Evolutionary conservation across 92 coral and sea anemone genomes (phyloP), one percentile per base, ranked within the genome.

Genomic region (Umimayanthus kanabou): DNA sequence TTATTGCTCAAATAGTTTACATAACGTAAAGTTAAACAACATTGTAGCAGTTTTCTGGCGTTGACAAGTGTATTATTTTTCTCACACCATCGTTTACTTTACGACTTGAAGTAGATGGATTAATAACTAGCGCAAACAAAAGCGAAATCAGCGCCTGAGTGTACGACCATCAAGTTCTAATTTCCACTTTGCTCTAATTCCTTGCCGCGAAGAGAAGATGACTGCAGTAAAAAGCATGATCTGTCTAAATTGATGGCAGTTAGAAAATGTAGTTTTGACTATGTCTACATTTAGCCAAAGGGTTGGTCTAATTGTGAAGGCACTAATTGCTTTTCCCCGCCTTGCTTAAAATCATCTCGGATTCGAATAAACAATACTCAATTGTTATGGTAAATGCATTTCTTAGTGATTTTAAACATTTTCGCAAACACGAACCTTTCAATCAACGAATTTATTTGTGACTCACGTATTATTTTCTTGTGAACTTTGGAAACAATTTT

Each of bases 91-190:
- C 97, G 92, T 89, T 92, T 92, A 90, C 91, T 85, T 88, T 79
- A 83, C 70, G 82, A 80, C 84, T 91, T 82, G 82, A 89, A 92
- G 80, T 92, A 89, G 90, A 93, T 85, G 92, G 97, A 94, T 92
- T 94, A 91, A 61, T 80, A 26, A 85, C 80, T 85, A 89, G 80
- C 76, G 92, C 88, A 91, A 80, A 92, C 94, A 92, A 91, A 84
- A 85, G 55, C 29, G 47, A 88, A 87, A 85, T 64, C 86, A 82
- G 42, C 67, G 50, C 75, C 76, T 20, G 65, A 71, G 78, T 42
- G 61, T 33, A 49, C 69, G 50, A 64, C 86, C 73, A 84, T 71
- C 93, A 58, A 86, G 76, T 79, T 85, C 87, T 57, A 81, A 85
- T 80, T 55, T 79, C 57, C 79, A 9, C 83, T 79, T 74, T 26